Evolutionary conservation across 1,140 invertebrate species (phyloP).

Genomic region (Apis mellifera): DNA sequence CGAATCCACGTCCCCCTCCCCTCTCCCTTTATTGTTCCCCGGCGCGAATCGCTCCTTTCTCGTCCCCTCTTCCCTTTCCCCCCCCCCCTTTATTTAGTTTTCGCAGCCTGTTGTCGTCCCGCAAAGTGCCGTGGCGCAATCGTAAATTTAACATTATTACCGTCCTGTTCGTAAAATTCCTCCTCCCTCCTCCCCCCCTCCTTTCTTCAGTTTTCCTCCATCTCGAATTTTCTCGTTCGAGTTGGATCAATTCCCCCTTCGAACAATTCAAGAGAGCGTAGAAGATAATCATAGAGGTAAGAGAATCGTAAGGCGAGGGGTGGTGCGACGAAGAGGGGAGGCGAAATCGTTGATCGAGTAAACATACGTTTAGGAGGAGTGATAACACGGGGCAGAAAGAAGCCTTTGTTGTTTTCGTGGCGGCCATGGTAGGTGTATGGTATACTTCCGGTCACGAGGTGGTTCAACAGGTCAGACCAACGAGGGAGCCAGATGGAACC

Average conservation of each 20-base stretch:
- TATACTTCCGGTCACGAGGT: conserved; percentile 82
- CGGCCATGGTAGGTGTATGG: conserved; percentile 71
- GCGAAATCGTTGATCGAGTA: conserved; percentile 67
- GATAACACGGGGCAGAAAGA: conserved; percentile 75
- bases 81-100: conserved; percentile 60
- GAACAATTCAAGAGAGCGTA: no score
- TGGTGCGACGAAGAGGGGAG: neutral
- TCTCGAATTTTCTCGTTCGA: neutral
- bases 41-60: conserved; percentile 70
- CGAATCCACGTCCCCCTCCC: conserved; percentile 67
- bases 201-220: neutral
- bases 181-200: neutral
- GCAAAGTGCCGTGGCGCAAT: conserved; percentile 66
- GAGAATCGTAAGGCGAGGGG: neutral
- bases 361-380: conserved; percentile 55
- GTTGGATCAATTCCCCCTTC: no score
- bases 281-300: no score
- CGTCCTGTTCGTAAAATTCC: conserved; percentile 9
- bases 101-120: conserved; percentile 52
- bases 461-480: conserved; percentile 82
- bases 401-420: conserved; percentile 75
- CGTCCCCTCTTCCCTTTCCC: conserved; percentile 41
- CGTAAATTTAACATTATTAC: conserved; percentile 61
- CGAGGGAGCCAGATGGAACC: conserved; percentile 80
- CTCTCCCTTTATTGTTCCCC: conserved; percentile 68